Base-by-base conservation (phyloP, 2,113 vertebrate species). In the Boleophthalmus pectinirostris region DNA sequence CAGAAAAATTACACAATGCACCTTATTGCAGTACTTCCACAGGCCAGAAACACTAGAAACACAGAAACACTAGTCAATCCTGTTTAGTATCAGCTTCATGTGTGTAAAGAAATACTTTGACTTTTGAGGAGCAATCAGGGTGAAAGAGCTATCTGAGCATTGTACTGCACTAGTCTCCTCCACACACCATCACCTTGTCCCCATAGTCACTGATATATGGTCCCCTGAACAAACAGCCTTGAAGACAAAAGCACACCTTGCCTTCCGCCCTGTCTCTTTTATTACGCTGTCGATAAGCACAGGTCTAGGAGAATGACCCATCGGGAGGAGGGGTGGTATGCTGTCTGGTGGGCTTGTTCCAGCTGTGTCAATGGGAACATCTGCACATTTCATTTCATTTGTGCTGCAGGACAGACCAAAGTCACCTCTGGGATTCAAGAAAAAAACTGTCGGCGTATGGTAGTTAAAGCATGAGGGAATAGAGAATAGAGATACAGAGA, bases 201-300 rank as follows among this genome's bases (percentile, higher is more conserved):
- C 56, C 47, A 15, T 21, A 47, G 74, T 72, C 79, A 69, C 74
- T 73, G 83, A 91, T 79, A 81, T 84, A 90, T 87, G 80, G 77
- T 71, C 75, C 81, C 68, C 46, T 68, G 81, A 79, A 86, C 88
- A 89, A 88, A 90, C 84, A 85, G 81, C 82, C 73, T 68, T 64
- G 74, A 82, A 90, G 88, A 87, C 82, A 87, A 89, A 90, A 81
- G 73, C 74, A 75, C 68, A 4, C 33, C 69, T 82, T 83, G 77
- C 72, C 77, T 70, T 67, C 57, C 53, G 29, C 78, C 82, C 79
- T 69, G 73, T 77, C 79, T 70, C 70, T 73, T 88, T 89, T 88
- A 89, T 90, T 87, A 81, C 78, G 68, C 66, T 75, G 84, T 91
- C 82, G 57, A 87, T 88, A 83, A 85, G 76, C 61, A 4, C 56